phyloP scores from a whole-genome alignment of 1,140 invertebrate genomes.

The Zelostemma sp. region DNA sequence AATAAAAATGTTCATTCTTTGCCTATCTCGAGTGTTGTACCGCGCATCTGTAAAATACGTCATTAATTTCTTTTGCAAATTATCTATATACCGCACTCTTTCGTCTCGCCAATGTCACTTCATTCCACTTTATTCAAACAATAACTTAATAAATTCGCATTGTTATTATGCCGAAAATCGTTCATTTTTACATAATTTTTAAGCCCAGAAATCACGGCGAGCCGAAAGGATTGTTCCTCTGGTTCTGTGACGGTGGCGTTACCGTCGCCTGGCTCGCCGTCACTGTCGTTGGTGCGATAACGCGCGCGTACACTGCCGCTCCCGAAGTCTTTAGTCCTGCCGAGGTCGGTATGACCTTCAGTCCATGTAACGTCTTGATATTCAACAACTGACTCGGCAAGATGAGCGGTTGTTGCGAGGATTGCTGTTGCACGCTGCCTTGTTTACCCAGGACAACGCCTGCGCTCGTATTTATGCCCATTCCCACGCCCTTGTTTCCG shows the following conservation, averaged over 20 bases:
- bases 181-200: not conserved
- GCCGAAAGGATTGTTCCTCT: conserved; percentile 58
- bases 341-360: conserved; percentile 77
- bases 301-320: conserved; percentile 63
- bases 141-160: conserved; percentile 4
- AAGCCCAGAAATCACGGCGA: conserved; percentile 8
- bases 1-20: conserved; percentile 54
- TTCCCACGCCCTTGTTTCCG: conserved; percentile 67
- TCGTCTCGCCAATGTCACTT: not conserved
- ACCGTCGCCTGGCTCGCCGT: conserved; percentile 54
- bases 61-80: conserved; percentile 45
- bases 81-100: conserved; percentile 3
- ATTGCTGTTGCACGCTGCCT: conserved; percentile 49
- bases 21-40: conserved; percentile 47
- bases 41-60: conserved; percentile 64
- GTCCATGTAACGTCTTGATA: conserved; percentile 77
- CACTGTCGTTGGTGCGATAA: conserved; percentile 64
- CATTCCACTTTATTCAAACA: not conserved
- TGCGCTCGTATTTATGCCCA: conserved; percentile 52
- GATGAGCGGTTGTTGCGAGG: conserved; percentile 71
- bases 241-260: conserved; percentile 47
- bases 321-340: conserved; percentile 65
- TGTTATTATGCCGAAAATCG: not conserved
- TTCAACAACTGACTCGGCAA: conserved; percentile 76
- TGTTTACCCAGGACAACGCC: conserved; percentile 62